Percentiles rank a stretch among this genome's conserved stretches.
Evolutionary conservation across 2,113 vertebrate species (phyloP).

Genomic region (Thymallus thymallus): DNA sequence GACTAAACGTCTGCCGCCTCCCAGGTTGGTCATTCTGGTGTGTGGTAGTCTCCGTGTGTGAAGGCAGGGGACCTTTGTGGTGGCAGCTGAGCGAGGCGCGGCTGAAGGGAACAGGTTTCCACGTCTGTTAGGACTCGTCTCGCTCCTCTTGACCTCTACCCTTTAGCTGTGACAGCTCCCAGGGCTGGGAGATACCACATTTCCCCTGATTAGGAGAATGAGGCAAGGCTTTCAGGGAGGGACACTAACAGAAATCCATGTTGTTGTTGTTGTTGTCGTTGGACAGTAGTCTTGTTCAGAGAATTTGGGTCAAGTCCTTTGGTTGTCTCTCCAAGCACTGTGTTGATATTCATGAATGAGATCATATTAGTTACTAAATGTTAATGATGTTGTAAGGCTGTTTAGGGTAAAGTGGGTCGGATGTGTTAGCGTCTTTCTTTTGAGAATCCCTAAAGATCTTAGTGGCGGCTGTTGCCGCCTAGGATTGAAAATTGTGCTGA

Average conservation of each 20-base stretch:
- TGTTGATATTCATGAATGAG: background rate
- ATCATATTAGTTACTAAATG: background rate
- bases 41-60: background rate
- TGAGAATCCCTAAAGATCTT: background rate
- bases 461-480: too few relatives aligned
- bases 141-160: slow-evolving; percentile 63
- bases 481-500: too few relatives aligned
- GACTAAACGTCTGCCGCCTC: background rate
- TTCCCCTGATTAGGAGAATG: slow-evolving; percentile 26
- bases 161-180: slow-evolving; percentile 61
- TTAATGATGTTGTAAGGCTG: background rate
- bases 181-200: slow-evolving; percentile 35
- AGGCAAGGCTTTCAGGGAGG: background rate
- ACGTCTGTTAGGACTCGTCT: slow-evolving; percentile 66
- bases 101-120: slow-evolving; percentile 61
- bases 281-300: background rate
- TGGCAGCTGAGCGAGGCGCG: slow-evolving; percentile 54
- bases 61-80: slow-evolving; percentile 31
- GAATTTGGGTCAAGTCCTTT: background rate
- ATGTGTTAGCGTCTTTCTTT: background rate
- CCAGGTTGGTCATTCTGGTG: background rate
- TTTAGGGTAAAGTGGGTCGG: background rate
- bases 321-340: background rate
- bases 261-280: background rate
- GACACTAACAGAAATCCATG: background rate